Evolutionary conservation across 2,888 invertebrate genomes (phyloP), one percentile per base, ranked within the genome.

Genomic region (Drosophila bunnanda): DNA sequence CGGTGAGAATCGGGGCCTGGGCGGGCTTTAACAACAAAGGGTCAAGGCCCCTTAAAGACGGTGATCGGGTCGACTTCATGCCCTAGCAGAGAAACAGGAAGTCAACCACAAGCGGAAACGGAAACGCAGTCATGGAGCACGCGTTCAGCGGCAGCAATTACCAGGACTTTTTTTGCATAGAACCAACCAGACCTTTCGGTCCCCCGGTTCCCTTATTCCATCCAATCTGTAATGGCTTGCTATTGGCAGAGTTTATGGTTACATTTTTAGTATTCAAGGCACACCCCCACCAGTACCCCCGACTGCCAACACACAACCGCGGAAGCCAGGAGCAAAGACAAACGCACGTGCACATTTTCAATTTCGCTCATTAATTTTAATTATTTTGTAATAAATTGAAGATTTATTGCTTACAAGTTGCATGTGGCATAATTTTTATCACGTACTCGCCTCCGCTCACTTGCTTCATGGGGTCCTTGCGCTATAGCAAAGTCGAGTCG

Each of bases 311-410:
- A 20, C 36, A 4, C 48, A 54, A 6, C 39, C 10, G 20, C 22
- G 41, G 10, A 8, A 25, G 43, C 44, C n/a, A 20, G 30, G 36
- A 43, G 59, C 46, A 55, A 57, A 67, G 36, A 43, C 74, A 67
- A 39, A 52, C 77, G 86, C 75, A 87, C 82, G 88, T 85, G 82
- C 77, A 76, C 74, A 80, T 85, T 85, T 88, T 88, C 82, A 85
- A 88, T 85, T 82, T 82, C 76, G 76, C 89, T 89, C 89, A 88
- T 85, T 85, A 89, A 85, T 85, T 85, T 85, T 89, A 85, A 85
- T 85, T 85, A 89, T 85, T 85, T 88, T 88, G 88, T 75, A 85
- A 85, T 85, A 89, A 85, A 85, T 89, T 78, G 78, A 85, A 85
- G 89, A 85, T 85, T 85, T 89, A 85, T 89, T 78, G 89, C 83